Percentiles rank a stretch among this genome's conserved stretches.
Evolutionary conservation across 2,113 vertebrate species (phyloP).

Genomic region (Oceanodroma tethys): DNA sequence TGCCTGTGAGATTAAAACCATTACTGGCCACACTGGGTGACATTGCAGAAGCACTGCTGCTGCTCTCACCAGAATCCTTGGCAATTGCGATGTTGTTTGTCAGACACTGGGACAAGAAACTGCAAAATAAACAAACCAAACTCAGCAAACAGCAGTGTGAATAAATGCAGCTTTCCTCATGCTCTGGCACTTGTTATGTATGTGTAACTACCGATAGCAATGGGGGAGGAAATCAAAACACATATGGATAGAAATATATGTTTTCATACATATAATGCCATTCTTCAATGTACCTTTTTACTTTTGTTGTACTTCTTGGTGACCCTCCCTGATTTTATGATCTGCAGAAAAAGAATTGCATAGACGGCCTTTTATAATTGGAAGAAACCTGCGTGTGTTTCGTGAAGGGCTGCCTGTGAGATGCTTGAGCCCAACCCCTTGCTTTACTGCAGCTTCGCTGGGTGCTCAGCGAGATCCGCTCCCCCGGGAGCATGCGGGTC

Average conservation of each 20-base stretch:
- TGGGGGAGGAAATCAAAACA: neutral
- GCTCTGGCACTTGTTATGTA: neutral
- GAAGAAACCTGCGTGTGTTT: accelerated
- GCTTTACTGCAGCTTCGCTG: neutral
- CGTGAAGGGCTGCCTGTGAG: neutral
- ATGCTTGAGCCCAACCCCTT: neutral
- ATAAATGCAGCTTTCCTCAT: neutral
- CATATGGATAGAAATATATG: neutral
- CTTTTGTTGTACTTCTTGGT: neutral
- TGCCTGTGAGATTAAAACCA: neutral
- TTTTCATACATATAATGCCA: neutral
- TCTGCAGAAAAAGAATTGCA: neutral
- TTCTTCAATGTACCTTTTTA: neutral
- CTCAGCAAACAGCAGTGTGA: neutral
- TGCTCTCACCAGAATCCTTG: neutral
- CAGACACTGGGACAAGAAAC: neutral
- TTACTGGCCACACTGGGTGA: neutral
- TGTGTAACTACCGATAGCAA: neutral
- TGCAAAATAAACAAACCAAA: neutral
- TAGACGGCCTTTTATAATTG: neutral
- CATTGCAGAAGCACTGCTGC: neutral
- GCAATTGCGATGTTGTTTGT: neutral
- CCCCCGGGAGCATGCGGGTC: accelerated
- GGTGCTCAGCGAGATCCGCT: neutral
- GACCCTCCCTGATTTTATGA: neutral